A percentile compares a stretch with the other conserved stretches of the same genome.
Evolutionary conservation across 2,888 invertebrate species (phyloP).

Genomic region (Synanthedon vespiformis): DNA sequence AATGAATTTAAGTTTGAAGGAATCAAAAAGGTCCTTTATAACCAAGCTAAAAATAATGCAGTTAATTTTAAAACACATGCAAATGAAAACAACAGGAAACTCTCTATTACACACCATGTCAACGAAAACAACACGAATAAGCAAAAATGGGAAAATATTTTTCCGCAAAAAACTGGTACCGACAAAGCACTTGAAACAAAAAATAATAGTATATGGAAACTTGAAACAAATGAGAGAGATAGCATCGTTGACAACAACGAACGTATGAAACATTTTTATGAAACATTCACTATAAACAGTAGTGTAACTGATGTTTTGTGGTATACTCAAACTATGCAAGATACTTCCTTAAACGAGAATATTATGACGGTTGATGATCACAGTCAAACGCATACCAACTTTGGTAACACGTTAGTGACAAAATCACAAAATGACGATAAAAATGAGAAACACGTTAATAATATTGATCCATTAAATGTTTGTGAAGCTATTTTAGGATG

Average conservation of each 20-base stretch:
- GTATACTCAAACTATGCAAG: not conserved
- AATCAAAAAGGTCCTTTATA: too few species aligned
- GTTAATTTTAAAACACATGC: too few species aligned
- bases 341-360: slow-evolving; percentile 1
- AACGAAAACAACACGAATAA: too few species aligned
- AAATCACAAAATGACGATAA: slow-evolving; percentile 9
- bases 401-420: slow-evolving; percentile 5
- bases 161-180: too few species aligned
- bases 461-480: slow-evolving; percentile 22
- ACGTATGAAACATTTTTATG: not conserved
- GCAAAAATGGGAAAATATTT: too few species aligned
- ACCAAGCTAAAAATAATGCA: too few species aligned
- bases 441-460: slow-evolving; percentile 1
- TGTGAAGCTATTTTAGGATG: slow-evolving; percentile 23
- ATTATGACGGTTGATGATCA: not conserved
- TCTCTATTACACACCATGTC: too few species aligned
- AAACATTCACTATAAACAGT: not conserved
- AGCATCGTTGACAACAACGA: not conserved
- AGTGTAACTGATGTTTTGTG: not conserved
- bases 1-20: too few species aligned
- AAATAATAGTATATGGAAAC: too few species aligned
- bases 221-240: too few species aligned
- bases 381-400: not conserved
- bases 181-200: too few species aligned
- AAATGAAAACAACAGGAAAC: too few species aligned